phyloP scores from a whole-genome alignment of 1,140 invertebrate species.

The Drosophila mojavensis region DNA sequence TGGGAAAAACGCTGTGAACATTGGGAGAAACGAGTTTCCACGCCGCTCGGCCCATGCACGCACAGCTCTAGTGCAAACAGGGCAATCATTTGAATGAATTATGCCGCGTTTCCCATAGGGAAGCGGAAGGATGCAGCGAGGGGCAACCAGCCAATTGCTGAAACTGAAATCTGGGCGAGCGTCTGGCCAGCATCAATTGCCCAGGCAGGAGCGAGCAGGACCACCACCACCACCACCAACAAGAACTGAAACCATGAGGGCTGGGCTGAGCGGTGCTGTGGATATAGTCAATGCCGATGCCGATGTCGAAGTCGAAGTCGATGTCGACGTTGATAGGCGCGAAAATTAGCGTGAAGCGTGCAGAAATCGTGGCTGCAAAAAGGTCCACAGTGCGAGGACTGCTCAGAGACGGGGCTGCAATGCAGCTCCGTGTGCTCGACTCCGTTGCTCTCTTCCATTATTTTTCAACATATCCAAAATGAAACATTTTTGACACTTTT shows the following conservation, averaged over 20 bases:
- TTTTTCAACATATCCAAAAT: slow-evolving; percentile 81
- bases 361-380: slow-evolving; percentile 73
- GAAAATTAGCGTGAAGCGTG: slow-evolving; percentile 81
- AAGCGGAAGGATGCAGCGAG: slow-evolving; percentile 52
- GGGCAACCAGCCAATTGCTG: slow-evolving; percentile 9
- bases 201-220: slow-evolving; percentile 12
- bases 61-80: slow-evolving; percentile 63
- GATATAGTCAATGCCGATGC: slow-evolving; percentile 40
- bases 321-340: slow-evolving; percentile 68
- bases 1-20: slow-evolving; percentile 57
- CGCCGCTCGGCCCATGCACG: slow-evolving; percentile 16
- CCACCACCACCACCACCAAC: slow-evolving; percentile 21
- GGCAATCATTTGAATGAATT: slow-evolving; percentile 81
- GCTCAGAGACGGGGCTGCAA: neutral
- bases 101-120: slow-evolving; percentile 51
- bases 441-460: slow-evolving; percentile 52
- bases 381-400: slow-evolving; percentile 32
- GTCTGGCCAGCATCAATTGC: slow-evolving; percentile 11
- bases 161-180: slow-evolving; percentile 31
- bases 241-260: slow-evolving; percentile 12
- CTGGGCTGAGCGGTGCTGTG: slow-evolving; percentile 5
- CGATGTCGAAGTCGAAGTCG: slow-evolving; percentile 52
- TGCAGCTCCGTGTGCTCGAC: neutral
- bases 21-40: slow-evolving; percentile 70
- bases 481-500: slow-evolving; percentile 83